Conservation (phyloP, 2,797 vertebrate genomes). For the Orestias chungarensis region DNA sequence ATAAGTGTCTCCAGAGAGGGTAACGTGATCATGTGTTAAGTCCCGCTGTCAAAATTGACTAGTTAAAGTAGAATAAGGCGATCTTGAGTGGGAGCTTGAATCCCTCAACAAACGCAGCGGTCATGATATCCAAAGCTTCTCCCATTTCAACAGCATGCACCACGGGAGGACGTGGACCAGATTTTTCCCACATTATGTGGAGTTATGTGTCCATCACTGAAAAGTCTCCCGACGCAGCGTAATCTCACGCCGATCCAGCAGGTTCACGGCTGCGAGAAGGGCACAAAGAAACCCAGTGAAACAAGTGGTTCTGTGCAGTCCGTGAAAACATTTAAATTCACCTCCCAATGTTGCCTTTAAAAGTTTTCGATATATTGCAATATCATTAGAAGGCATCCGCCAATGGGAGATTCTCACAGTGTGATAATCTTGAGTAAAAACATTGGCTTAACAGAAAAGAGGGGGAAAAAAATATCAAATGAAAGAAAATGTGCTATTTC, state of each 20-base stretch:
- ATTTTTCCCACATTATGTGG: constrained; percentile 12
- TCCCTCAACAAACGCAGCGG: constrained; percentile 1
- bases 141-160: constrained; percentile 1
- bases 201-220: constrained; percentile 25
- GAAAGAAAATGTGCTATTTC: background rate
- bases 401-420: background rate
- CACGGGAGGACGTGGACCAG: constrained; percentile 32
- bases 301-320: background rate
- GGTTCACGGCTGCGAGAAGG: constrained; percentile 62
- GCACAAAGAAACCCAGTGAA: constrained; percentile 40
- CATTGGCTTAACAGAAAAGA: background rate
- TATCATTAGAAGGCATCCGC: too few species aligned
- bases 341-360: background rate
- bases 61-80: constrained; percentile 16
- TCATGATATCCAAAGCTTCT: constrained; percentile 12
- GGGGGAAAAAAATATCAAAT: background rate
- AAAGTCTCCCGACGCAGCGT: constrained; percentile 29
- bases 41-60: constrained; percentile 5
- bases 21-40: background rate
- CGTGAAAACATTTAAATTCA: background rate
- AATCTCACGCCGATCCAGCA: constrained; percentile 7
- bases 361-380: too few species aligned
- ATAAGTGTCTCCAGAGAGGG: background rate
- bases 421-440: background rate
- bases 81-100: constrained; percentile 10